Percentiles rank a stretch among this genome's conserved stretches.
phyloP scores from a whole-genome alignment of 2,797 vertebrate species.

The Todus mexicanus region DNA sequence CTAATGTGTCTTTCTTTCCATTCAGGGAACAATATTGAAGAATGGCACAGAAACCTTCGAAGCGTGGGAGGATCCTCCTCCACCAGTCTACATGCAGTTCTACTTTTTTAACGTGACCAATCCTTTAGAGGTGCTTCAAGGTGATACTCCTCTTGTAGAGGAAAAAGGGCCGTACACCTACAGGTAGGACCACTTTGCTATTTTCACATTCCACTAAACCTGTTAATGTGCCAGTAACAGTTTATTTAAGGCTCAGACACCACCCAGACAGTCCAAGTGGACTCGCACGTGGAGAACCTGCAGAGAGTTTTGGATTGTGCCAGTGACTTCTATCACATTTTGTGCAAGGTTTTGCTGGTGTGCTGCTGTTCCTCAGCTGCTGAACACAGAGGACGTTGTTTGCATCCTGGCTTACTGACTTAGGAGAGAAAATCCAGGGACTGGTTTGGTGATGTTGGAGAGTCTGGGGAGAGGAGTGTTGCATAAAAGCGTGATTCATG shows the following conservation, averaged over 20 bases:
- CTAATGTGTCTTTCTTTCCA: background rate
- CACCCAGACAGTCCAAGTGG: background rate
- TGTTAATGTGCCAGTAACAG: background rate
- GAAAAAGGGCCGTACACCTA: conserved; percentile 95
- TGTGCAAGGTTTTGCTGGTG: background rate
- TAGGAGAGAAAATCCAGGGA: background rate
- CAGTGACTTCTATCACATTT: background rate
- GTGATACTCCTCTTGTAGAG: conserved; percentile 81
- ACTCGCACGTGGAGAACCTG: background rate
- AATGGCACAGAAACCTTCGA: conserved; percentile 87
- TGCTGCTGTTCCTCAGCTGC: background rate
- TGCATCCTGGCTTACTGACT: background rate
- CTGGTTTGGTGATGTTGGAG: background rate
- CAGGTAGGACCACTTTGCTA: conserved; percentile 75
- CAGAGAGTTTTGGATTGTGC: background rate
- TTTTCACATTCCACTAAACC: background rate
- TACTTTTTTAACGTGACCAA: conserved; percentile 96
- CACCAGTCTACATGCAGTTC: conserved; percentile 93
- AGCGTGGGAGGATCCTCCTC: conserved; percentile 87
- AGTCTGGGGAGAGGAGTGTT: background rate
- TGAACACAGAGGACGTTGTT: background rate
- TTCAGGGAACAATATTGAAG: conserved; percentile 84
- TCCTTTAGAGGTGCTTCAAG: conserved; percentile 84
- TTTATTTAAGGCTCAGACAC: background rate
- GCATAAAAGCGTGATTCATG: background rate